Evolutionary conservation across 2,113 vertebrate genomes (phyloP).

Genomic region (Cyprinodon tularosa): DNA sequence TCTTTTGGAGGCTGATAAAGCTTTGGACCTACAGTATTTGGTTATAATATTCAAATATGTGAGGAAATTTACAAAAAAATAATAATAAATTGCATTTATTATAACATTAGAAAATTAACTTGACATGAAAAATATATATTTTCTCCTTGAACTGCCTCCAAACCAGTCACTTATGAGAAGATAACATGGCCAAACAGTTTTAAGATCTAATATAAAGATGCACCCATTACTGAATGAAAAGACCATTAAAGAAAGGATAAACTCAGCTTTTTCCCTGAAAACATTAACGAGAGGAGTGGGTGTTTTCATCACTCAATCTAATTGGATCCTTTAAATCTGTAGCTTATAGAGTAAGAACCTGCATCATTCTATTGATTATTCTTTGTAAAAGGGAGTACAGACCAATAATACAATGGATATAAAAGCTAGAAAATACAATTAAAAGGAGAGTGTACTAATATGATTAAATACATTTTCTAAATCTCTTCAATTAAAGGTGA

Average conservation of each 20-base stretch:
- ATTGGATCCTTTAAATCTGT: conserved; percentile 70
- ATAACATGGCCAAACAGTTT: conserved; percentile 59
- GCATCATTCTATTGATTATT: conserved; percentile 62
- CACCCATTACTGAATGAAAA: conserved; percentile 70
- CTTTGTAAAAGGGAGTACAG: conserved; percentile 16
- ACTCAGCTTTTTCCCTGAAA: conserved; percentile 64
- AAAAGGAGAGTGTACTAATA: neutral
- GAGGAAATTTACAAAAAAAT: neutral
- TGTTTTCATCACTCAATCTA: conserved; percentile 77
- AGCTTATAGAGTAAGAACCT: conserved; percentile 57
- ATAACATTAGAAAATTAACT: neutral
- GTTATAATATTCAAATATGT: no score
- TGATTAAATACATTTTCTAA: neutral
- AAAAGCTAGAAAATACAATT: conserved; percentile 25
- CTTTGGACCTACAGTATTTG: no score
- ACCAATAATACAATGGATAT: conserved; percentile 9
- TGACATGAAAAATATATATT: conserved; percentile 21
- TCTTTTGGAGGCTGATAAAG: no score
- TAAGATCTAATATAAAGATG: conserved; percentile 57
- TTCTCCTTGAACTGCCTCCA: conserved; percentile 17
- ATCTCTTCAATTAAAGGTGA: neutral
- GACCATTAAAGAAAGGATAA: conserved; percentile 68
- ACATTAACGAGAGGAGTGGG: conserved; percentile 65
- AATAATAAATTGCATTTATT: neutral
- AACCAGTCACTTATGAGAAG: conserved; percentile 27